A percentile compares a stretch with the other conserved stretches of the same genome.
Evolutionary conservation across 2,113 vertebrate species (phyloP).

Genomic region (Bettongia penicillata): DNA sequence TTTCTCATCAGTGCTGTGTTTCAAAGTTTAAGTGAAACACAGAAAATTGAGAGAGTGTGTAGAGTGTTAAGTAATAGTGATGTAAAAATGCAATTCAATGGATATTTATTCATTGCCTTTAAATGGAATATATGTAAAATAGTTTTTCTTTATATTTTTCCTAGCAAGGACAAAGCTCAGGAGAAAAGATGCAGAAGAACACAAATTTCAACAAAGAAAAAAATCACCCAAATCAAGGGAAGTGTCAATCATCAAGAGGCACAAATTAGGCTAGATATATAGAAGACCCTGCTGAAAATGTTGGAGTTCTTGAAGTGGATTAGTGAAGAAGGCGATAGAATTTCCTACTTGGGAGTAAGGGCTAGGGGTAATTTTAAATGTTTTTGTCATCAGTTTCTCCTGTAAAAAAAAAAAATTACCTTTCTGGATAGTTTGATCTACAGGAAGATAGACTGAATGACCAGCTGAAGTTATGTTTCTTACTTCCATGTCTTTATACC

Average conservation of each 20-base stretch:
- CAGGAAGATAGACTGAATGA: background rate
- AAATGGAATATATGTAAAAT: background rate
- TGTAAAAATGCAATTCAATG: background rate
- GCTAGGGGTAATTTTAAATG: background rate
- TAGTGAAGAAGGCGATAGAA: background rate
- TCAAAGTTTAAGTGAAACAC: background rate
- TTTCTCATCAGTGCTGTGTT: background rate
- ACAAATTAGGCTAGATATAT: background rate
- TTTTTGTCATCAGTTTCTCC: background rate
- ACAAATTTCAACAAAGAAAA: background rate
- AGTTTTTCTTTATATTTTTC: background rate
- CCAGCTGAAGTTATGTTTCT: no score
- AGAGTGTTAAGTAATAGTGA: background rate
- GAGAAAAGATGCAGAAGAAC: background rate
- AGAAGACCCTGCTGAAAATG: background rate
- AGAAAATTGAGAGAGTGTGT: background rate
- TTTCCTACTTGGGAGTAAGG: constrained; percentile 3
- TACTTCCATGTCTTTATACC: background rate
- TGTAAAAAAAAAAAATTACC: background rate
- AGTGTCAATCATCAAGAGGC: background rate
- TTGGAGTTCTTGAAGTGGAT: background rate
- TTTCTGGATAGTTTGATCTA: background rate
- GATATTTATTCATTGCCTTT: background rate
- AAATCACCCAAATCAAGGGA: background rate
- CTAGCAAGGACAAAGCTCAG: background rate